Conservation (phyloP, 1,140 invertebrate species). For the Mamestra configurata region DNA sequence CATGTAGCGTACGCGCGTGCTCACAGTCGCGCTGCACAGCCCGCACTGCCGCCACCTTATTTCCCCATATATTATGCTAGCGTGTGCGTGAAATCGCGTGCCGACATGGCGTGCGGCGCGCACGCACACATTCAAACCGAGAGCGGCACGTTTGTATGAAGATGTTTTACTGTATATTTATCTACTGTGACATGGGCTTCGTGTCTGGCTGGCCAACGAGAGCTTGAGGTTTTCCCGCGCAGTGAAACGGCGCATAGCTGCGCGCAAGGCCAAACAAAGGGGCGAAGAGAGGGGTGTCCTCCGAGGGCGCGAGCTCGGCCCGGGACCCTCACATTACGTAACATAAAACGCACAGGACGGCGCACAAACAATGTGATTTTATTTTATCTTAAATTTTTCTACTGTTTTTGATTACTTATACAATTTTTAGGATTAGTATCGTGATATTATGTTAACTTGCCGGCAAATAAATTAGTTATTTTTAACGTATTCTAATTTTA, state of each 20-base stretch:
- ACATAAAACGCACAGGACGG: slow-evolving; percentile 85
- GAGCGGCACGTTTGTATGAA: too few species aligned
- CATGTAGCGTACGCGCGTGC: too few species aligned
- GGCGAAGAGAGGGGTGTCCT: slow-evolving; percentile 58
- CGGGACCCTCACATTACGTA: slow-evolving; percentile 83
- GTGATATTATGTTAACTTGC: slow-evolving; percentile 80
- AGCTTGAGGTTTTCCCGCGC: slow-evolving; percentile 58
- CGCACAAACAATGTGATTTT: slow-evolving; percentile 88
- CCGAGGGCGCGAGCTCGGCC: slow-evolving; percentile 67
- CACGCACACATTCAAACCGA: too few species aligned
- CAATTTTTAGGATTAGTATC: slow-evolving; percentile 82
- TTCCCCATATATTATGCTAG: too few species aligned
- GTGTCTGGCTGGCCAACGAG: slow-evolving; percentile 7
- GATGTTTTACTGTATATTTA: too few species aligned
- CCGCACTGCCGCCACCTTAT: too few species aligned
- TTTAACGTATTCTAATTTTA: slow-evolving; percentile 68
- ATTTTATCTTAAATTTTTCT: slow-evolving; percentile 82
- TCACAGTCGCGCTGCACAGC: too few species aligned
- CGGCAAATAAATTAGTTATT: slow-evolving; percentile 68
- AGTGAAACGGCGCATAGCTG: slow-evolving; percentile 37
- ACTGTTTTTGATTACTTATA: slow-evolving; percentile 84
- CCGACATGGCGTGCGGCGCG: too few species aligned
- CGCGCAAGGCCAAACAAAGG: slow-evolving; percentile 54
- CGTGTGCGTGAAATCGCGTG: too few species aligned
- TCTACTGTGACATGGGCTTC: too few species aligned